A percentile compares a stretch with the other conserved stretches of the same genome.
Conservation (phyloP, 2,113 vertebrate genomes). For the Carassius carassius region DNA sequence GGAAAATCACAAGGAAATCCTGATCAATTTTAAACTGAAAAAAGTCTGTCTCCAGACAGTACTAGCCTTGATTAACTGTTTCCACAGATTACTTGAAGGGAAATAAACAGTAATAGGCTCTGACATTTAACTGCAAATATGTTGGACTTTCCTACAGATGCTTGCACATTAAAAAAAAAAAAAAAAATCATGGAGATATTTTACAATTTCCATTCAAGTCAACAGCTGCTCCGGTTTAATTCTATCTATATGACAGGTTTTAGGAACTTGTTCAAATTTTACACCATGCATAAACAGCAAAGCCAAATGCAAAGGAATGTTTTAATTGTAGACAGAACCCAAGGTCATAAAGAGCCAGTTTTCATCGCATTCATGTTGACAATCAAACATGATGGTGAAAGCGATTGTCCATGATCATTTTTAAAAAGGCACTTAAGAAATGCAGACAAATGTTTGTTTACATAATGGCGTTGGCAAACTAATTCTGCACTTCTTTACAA, state of each 20-base stretch:
- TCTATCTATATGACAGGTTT: too few relatives aligned
- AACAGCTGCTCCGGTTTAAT: not conserved
- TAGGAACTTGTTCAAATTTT: not conserved
- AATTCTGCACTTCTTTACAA: conserved; percentile 76
- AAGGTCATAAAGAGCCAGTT: conserved; percentile 17
- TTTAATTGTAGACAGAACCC: conserved; percentile 21
- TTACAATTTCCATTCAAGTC: too few relatives aligned
- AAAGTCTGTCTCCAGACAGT: not conserved
- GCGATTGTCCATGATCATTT: conserved; percentile 61
- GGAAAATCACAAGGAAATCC: not conserved
- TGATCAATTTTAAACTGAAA: not conserved
- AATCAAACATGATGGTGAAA: not conserved
- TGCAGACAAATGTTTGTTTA: conserved; percentile 73
- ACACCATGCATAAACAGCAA: not conserved
- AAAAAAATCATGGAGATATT: too few relatives aligned
- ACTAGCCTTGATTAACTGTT: not conserved
- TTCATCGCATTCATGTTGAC: conserved; percentile 15
- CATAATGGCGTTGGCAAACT: conserved; percentile 59
- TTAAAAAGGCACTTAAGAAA: conserved; percentile 88
- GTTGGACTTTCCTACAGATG: not conserved
- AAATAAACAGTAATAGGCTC: not conserved
- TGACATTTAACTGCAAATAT: conserved; percentile 19
- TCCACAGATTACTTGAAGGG: not conserved
- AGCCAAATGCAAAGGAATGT: conserved; percentile 46
- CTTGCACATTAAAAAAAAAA: not conserved